Evolutionary conservation across 2,888 invertebrate species (phyloP).

Genomic region (Xestia xanthographa): DNA sequence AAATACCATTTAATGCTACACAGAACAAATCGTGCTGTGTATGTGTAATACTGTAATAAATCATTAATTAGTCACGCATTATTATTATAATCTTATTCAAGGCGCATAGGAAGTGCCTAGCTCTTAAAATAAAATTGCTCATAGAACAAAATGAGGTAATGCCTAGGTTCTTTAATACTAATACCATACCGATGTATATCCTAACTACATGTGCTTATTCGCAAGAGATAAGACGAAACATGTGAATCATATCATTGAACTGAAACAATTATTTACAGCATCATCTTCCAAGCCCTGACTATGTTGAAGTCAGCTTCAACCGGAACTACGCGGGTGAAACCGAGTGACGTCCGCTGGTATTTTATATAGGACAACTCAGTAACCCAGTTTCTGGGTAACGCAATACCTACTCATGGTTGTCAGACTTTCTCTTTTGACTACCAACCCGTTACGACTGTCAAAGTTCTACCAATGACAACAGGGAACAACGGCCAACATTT

Average conservation of each 20-base stretch:
- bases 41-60: not conserved
- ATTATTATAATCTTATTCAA: conserved; percentile 17
- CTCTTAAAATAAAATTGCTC: not conserved
- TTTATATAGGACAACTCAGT: not conserved
- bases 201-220: not conserved
- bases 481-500: too few relatives aligned
- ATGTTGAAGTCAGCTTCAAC: not conserved
- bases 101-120: conserved; percentile 6
- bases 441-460: not conserved
- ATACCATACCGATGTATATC: not conserved
- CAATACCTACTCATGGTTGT: too few relatives aligned
- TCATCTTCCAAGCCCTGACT: not conserved
- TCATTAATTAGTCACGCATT: conserved; percentile 9
- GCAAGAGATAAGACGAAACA: not conserved
- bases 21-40: conserved; percentile 6
- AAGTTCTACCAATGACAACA: not conserved
- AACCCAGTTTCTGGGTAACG: not conserved
- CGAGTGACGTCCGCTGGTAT: too few relatives aligned
- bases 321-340: too few relatives aligned
- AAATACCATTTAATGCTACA: not conserved
- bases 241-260: not conserved
- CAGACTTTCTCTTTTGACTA: not conserved
- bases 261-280: not conserved
- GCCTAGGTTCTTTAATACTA: not conserved
- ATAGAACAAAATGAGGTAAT: not conserved